Percentiles rank a stretch among this genome's conserved stretches.
These are phyloP conservation scores for Zelleria hepariella DNA, from an alignment of 2,888 invertebrate species.

Conservation along the genomic window DNA sequence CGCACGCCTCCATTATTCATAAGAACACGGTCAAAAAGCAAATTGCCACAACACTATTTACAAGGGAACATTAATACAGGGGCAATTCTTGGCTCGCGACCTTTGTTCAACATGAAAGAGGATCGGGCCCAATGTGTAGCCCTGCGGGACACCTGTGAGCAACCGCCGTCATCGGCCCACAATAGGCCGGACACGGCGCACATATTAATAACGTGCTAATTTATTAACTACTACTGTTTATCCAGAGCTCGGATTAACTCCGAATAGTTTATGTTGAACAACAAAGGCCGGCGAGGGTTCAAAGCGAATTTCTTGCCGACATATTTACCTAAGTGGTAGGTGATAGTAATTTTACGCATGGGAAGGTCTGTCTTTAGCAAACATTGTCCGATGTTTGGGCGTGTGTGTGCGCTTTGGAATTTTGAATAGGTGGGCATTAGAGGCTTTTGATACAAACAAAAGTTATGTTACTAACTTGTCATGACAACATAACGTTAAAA, in stretches of 20 bases:
- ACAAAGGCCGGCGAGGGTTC: constrained; percentile 69
- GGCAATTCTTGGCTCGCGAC: constrained; percentile 39
- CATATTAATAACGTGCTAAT: constrained; percentile 72
- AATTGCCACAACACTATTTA: constrained; percentile 54
- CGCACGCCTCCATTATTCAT: constrained; percentile 50
- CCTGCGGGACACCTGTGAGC: constrained; percentile 58
- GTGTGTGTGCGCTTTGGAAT: neutral
- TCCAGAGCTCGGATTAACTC: constrained; percentile 62
- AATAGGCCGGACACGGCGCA: constrained; percentile 34
- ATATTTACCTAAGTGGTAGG: constrained; percentile 69
- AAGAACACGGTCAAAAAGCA: constrained; percentile 44
- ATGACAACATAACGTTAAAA: neutral
- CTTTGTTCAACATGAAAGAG: constrained; percentile 58
- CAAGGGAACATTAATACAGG: constrained; percentile 15
- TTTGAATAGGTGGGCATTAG: neutral
- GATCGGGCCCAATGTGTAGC: constrained; percentile 35
- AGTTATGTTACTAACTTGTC: neutral
- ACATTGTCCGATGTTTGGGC: constrained; percentile 14
- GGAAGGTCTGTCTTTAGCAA: constrained; percentile 53
- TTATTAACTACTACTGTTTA: constrained; percentile 71
- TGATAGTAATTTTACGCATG: constrained; percentile 71
- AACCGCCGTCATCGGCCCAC: constrained; percentile 50
- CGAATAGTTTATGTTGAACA: constrained; percentile 72
- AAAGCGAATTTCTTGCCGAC: constrained; percentile 71
- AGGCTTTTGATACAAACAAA: neutral